A percentile compares a stretch with the other conserved stretches of the same genome.
Conservation (phyloP, 2,113 vertebrate genomes). For the Rhabdornis inornatus region DNA sequence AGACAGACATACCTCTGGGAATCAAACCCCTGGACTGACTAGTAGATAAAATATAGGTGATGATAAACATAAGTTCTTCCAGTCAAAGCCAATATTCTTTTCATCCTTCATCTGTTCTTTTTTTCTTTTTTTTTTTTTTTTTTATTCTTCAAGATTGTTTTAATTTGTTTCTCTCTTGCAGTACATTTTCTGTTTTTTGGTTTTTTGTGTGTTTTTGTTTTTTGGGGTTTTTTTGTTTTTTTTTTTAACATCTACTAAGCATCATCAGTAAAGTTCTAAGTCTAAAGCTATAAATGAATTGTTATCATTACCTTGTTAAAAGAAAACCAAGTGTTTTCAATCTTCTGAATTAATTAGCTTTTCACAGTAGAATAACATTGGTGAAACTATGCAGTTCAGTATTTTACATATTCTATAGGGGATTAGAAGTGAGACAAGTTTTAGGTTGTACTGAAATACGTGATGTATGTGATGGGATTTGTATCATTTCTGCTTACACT, state of each 20-base stretch:
- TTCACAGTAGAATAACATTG: background rate
- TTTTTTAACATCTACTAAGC: background rate
- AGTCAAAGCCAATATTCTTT: background rate
- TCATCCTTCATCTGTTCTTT: background rate
- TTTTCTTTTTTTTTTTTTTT: background rate
- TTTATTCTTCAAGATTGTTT: accelerated
- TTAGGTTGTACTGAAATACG: background rate
- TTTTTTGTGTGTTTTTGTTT: too few relatives aligned
- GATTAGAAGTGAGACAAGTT: background rate
- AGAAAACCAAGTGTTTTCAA: background rate
- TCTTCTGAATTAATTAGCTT: background rate
- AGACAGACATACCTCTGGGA: background rate
- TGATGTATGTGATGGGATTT: background rate
- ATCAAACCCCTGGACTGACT: background rate
- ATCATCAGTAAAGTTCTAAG: background rate
- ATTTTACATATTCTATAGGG: background rate
- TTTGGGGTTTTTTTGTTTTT: too few relatives aligned
- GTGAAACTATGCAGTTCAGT: background rate
- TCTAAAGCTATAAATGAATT: background rate
- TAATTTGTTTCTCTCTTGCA: background rate
- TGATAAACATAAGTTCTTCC: background rate
- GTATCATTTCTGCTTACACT: background rate
- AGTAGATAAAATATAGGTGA: background rate
- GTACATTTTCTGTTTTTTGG: background rate
- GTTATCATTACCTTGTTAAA: background rate